Base-by-base conservation (phyloP, 2,888 invertebrate species). In the Chorisops tibialis region DNA sequence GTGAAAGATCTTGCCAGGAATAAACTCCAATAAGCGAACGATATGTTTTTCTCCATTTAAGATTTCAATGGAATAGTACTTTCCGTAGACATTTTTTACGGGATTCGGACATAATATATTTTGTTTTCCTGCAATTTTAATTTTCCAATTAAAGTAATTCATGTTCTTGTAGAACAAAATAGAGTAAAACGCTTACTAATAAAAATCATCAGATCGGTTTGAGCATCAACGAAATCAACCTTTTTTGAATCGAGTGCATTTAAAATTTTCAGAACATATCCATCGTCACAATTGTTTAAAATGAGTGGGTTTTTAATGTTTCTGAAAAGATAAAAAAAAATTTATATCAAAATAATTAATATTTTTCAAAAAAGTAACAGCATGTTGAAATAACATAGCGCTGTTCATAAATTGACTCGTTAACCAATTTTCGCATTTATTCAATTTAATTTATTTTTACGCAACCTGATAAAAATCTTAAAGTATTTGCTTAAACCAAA, bases 241-340 rank as follows among this genome's bases (percentile, higher is more conserved):
- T 89, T 87, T 70, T 83, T 81, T 0, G 94, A 90, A 75, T 94
- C 93, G 73, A 89, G 79, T 0, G 88, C 84, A 78, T 95, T 95
- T 68, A 91, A 81, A 51, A 95, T 84, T 81, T 95, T 95, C 62
- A 95, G 76, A 18, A 91, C 86, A 71, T 89, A 91, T 0, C 89
- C 89, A 67, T 85, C 74, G 0, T 81, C 78, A 65, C 81, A 80
- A 65, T 82, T 80, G 3, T 78, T 72, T 0, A 80, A 77, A 63
- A 85, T 82, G 18, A 86, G 71, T 0, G 85, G 83, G 74, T 87
- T 88, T 72, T 82, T 81, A 63, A 82, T 80, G 63, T 81, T 81
- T 54, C 79, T 79, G 70, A 72, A 48, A 52, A 52, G 54, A 64
- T 50, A 54, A 41, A 59, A 56, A 43, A 24, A 58, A 35, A 49